These are phyloP conservation scores for Drosophila nasuta DNA, from an alignment of 1,140 invertebrate species.

Conservation along the genomic window DNA sequence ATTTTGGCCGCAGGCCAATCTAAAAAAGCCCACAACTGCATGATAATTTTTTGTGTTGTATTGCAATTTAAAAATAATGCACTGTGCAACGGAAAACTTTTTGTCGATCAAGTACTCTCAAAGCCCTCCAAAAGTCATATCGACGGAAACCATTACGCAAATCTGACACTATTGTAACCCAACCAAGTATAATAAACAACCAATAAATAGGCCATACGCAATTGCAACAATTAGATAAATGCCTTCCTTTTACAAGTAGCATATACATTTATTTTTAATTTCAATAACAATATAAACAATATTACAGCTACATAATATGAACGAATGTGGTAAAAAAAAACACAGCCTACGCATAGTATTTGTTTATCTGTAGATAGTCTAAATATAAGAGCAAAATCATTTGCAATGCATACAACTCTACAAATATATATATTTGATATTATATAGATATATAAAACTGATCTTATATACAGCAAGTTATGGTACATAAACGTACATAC, in stretches of 20 bases:
- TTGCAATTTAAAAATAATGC: constrained; percentile 64
- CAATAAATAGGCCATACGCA: not conserved
- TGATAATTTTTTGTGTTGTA: constrained; percentile 51
- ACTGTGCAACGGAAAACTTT: constrained; percentile 31
- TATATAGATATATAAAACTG: constrained; percentile 12
- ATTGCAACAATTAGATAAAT: constrained; percentile 3
- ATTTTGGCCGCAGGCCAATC: constrained; percentile 59
- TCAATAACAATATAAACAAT: constrained; percentile 30
- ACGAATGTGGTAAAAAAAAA: constrained; percentile 12
- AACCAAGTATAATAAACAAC: not conserved
- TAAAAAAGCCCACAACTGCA: constrained; percentile 57
- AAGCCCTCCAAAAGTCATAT: constrained; percentile 39
- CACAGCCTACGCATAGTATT: constrained; percentile 58
- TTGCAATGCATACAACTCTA: constrained; percentile 18
- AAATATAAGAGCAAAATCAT: constrained; percentile 67
- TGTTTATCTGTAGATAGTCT: constrained; percentile 67
- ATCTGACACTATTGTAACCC: constrained; percentile 1
- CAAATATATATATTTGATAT: no score
- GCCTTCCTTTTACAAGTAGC: constrained; percentile 9
- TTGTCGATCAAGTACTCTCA: constrained; percentile 21
- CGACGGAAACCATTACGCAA: not conserved
- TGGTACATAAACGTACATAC: constrained; percentile 68
- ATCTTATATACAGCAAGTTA: constrained; percentile 50
- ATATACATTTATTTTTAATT: constrained; percentile 45
- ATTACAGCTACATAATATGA: constrained; percentile 17